Conservation (phyloP, 2,797 vertebrate genomes). For the Anguilla pacifica region DNA sequence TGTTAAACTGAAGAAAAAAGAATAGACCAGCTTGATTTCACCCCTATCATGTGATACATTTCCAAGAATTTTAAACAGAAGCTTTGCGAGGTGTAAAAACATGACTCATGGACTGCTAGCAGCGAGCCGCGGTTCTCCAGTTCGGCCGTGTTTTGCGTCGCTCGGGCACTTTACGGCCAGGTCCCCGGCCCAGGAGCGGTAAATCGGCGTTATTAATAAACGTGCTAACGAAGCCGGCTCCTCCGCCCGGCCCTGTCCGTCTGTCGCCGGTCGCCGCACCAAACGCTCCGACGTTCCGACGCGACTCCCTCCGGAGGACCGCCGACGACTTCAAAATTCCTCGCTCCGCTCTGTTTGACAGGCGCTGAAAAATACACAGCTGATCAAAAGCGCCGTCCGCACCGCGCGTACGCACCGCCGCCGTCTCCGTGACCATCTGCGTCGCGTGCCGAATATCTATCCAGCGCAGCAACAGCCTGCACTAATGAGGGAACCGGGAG, state of each 20-base stretch:
- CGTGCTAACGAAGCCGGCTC: not conserved
- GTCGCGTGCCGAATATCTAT: not conserved
- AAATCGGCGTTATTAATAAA: slow-evolving; percentile 8
- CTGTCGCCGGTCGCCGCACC: not conserved
- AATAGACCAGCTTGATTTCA: not conserved
- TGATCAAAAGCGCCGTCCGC: not conserved
- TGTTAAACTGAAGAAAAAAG: not conserved
- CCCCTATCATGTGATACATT: not conserved
- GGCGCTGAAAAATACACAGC: not conserved
- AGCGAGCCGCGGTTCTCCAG: not conserved
- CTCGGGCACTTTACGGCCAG: not conserved
- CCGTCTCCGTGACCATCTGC: not conserved
- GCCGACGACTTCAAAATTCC: not conserved
- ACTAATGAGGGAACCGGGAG: not conserved
- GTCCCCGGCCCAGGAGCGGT: not conserved
- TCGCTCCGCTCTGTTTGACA: not conserved
- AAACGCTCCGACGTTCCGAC: not conserved
- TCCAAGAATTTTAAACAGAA: not conserved
- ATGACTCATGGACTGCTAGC: not conserved
- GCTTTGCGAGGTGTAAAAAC: not conserved
- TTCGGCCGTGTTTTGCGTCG: not conserved
- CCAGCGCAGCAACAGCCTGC: not conserved
- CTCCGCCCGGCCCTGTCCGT: not conserved
- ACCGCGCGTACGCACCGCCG: not conserved
- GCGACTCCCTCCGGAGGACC: not conserved